Conservation (phyloP, 2,113 vertebrate genomes). For the Platichthys flesus region DNA sequence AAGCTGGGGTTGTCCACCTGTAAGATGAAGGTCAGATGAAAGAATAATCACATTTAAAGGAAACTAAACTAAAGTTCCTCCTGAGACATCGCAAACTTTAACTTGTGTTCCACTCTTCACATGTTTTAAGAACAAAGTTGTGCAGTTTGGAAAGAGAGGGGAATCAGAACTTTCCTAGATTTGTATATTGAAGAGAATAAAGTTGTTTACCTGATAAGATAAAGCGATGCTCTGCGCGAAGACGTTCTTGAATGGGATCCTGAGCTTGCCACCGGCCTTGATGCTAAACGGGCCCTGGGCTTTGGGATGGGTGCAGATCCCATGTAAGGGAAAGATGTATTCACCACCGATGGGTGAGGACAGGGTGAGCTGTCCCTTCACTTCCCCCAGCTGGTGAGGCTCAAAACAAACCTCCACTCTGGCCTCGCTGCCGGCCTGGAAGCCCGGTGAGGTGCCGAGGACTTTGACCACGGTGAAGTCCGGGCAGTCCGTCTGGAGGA, state of each 20-base stretch:
- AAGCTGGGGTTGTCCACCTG: slow-evolving; percentile 85
- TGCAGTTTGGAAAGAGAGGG: too few species aligned
- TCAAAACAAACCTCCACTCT: slow-evolving; percentile 86
- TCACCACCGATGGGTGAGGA: slow-evolving; percentile 79
- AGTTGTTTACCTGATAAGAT: slow-evolving; percentile 62
- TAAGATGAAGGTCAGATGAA: slow-evolving; percentile 42
- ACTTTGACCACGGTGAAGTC: slow-evolving; percentile 85
- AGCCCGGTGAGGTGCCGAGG: slow-evolving; percentile 68
- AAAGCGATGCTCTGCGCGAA: slow-evolving; percentile 83
- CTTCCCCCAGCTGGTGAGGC: slow-evolving; percentile 86
- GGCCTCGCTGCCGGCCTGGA: slow-evolving; percentile 80
- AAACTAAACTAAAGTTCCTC: background rate
- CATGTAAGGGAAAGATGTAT: slow-evolving; percentile 84
- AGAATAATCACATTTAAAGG: too few species aligned
- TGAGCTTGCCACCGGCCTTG: slow-evolving; percentile 70
- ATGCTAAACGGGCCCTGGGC: slow-evolving; percentile 87
- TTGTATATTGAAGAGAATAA: too few species aligned
- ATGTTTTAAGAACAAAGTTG: background rate
- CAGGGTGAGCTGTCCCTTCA: slow-evolving; percentile 79
- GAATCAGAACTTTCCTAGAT: too few species aligned
- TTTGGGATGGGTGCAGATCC: slow-evolving; percentile 82
- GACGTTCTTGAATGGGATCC: slow-evolving; percentile 90
- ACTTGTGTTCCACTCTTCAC: background rate
- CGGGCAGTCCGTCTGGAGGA: slow-evolving; percentile 76
- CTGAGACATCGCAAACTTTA: background rate